Evolutionary conservation across 2,113 vertebrate genomes (phyloP).

Genomic region (Garra rufa): DNA sequence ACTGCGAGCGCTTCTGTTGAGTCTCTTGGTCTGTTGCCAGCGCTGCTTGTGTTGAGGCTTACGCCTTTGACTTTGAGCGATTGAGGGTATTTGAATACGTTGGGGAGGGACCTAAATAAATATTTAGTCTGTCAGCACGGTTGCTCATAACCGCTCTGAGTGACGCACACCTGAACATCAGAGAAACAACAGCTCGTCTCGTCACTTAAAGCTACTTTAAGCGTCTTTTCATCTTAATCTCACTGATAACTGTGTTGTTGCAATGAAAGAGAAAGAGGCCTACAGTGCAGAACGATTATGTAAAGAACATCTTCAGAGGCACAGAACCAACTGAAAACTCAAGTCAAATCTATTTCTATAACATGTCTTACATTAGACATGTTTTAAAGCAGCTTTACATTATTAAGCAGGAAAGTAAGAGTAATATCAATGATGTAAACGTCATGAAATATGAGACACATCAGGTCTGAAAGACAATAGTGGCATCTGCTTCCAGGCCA

Average conservation of each 20-base stretch:
- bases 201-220: not conserved
- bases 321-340: not conserved
- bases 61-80: slow-evolving; percentile 73
- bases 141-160: slow-evolving; percentile 67
- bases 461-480: no score
- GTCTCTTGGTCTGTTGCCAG: slow-evolving; percentile 69
- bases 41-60: slow-evolving; percentile 65
- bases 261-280: not conserved
- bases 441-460: no score
- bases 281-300: no score
- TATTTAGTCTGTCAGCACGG: slow-evolving; percentile 61
- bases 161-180: not conserved
- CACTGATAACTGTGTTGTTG: not conserved
- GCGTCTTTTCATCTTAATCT: not conserved
- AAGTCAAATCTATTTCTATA: not conserved
- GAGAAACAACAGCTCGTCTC: not conserved
- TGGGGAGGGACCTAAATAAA: slow-evolving; percentile 64
- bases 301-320: not conserved
- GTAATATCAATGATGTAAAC: no score
- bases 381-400: not conserved
- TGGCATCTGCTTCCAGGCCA: not conserved
- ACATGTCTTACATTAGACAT: not conserved
- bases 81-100: slow-evolving; percentile 68
- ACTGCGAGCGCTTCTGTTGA: slow-evolving; percentile 69
- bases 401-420: no score